Percentiles rank a stretch among this genome's conserved stretches.
Evolutionary conservation across 2,888 invertebrate genomes (phyloP).

Genomic region (Tanypteryx hageni): DNA sequence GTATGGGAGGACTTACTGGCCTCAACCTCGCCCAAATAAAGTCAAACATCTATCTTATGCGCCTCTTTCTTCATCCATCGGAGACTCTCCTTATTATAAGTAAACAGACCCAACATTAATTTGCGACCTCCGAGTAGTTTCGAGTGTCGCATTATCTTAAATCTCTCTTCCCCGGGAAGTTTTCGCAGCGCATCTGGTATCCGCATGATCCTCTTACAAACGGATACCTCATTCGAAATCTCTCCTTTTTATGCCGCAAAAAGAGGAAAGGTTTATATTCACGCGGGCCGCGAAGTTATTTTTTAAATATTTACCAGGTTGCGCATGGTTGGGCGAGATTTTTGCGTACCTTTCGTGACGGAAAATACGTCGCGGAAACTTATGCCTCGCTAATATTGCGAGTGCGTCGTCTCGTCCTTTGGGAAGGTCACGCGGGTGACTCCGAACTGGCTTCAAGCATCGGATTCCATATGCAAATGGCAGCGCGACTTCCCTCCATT

Average conservation of each 20-base stretch:
- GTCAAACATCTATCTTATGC: no score
- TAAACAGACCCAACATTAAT: no score
- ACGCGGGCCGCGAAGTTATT: neutral
- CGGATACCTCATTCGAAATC: neutral
- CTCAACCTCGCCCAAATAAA: no score
- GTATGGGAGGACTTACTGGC: no score
- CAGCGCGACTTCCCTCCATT: neutral
- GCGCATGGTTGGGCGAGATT: neutral
- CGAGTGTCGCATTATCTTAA: neutral
- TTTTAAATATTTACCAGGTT: neutral
- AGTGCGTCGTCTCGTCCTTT: slow-evolving; percentile 32
- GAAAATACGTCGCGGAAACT: neutral
- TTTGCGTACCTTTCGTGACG: neutral
- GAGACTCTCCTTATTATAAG: no score
- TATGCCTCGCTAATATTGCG: slow-evolving; percentile 16
- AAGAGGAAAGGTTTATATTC: slow-evolving; percentile 19
- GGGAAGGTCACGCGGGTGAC: neutral
- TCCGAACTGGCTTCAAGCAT: neutral
- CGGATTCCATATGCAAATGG: slow-evolving; percentile 24
- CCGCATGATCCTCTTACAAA: neutral
- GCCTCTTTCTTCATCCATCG: no score
- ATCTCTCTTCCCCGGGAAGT: neutral
- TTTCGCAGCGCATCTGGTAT: neutral
- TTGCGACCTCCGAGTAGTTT: no score
- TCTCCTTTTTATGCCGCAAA: neutral